Conservation (phyloP, 2,113 vertebrate genomes). For the Notarius lentiginosus region DNA sequence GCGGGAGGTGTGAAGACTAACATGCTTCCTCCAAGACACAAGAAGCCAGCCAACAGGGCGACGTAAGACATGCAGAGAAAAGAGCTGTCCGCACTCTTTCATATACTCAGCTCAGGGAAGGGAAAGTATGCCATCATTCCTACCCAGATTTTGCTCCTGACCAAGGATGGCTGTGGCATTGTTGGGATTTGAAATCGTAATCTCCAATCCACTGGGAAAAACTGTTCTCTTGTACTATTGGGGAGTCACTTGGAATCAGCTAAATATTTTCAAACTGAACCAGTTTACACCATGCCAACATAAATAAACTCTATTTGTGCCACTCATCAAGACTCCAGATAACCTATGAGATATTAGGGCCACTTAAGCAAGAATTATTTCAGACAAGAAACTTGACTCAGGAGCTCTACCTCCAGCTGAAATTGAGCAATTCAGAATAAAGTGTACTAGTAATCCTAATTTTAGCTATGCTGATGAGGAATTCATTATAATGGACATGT, state of each 20-base stretch:
- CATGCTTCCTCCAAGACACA: background rate
- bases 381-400: background rate
- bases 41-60: background rate
- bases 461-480: background rate
- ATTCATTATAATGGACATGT: background rate
- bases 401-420: background rate
- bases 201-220: background rate
- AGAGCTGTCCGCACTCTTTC: too few relatives aligned
- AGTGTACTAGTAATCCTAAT: background rate
- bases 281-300: background rate
- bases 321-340: background rate
- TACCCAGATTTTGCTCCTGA: background rate
- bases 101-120: background rate
- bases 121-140: background rate
- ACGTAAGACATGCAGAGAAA: too few relatives aligned
- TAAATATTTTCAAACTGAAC: constrained; percentile 2
- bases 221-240: too few relatives aligned
- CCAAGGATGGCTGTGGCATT: background rate
- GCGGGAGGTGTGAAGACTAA: background rate
- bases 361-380: background rate
- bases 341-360: background rate
- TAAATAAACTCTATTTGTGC: background rate
- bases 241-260: background rate
- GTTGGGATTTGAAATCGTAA: background rate
- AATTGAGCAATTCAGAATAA: background rate